Evolutionary conservation across 2,888 invertebrate genomes (phyloP).

Genomic region (Odontocolon sp.): DNA sequence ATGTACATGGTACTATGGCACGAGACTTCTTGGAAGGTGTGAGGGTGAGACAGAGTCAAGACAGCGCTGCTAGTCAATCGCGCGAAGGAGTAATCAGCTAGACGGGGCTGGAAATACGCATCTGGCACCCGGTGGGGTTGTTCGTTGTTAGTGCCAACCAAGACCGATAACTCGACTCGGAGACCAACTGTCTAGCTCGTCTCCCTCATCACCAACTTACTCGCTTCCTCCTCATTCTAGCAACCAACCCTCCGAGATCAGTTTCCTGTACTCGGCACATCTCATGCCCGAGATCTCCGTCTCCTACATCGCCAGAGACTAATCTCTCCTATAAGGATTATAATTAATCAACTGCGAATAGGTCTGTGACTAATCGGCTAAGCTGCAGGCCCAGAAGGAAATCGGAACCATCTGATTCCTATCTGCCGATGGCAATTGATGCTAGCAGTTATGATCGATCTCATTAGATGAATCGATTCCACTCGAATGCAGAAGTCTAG

Average conservation of each 20-base stretch:
- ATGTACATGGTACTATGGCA: conserved; percentile 1
- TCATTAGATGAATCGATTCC: conserved; percentile 30
- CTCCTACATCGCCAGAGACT: conserved; percentile 4
- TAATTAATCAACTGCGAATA: conserved; percentile 49
- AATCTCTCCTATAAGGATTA: conserved; percentile 32
- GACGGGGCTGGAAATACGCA: conserved; percentile 46
- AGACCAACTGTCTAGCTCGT: neutral
- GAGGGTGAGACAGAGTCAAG: conserved; percentile 12
- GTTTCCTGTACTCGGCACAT: neutral
- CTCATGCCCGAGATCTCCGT: neutral
- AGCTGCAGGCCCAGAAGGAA: neutral
- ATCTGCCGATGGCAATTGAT: neutral
- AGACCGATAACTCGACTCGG: conserved; percentile 13
- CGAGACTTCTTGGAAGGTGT: conserved; percentile 5
- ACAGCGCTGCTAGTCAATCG: conserved; percentile 16
- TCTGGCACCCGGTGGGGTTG: conserved; percentile 35
- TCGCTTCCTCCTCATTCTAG: neutral
- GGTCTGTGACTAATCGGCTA: conserved; percentile 31
- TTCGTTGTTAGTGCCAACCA: conserved; percentile 1
- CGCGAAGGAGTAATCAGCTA: conserved; percentile 28
- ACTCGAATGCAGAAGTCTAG: too few relatives aligned
- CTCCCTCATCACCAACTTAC: neutral
- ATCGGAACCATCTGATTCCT: neutral
- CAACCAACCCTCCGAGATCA: neutral
- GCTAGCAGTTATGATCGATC: neutral